These are phyloP conservation scores for Bubo bubo DNA, from an alignment of 2,113 vertebrate species.

Conservation along the genomic window DNA sequence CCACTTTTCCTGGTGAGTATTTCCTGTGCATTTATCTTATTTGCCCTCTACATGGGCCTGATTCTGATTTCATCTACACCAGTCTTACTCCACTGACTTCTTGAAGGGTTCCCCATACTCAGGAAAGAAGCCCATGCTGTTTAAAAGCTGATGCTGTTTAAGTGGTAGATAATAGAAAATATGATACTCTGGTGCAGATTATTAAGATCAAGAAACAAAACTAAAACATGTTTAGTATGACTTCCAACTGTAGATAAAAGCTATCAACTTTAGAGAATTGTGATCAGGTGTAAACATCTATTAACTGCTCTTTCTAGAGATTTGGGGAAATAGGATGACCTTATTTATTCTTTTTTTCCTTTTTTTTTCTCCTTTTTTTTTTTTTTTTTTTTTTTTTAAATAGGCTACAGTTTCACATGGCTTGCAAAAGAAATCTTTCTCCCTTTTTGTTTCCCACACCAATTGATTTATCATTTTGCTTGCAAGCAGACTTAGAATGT, in stretches of 20 bases:
- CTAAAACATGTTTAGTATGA: slow-evolving; percentile 24
- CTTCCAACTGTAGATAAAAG: slow-evolving; percentile 59
- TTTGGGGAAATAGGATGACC: slow-evolving; percentile 78
- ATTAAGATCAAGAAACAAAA: slow-evolving; percentile 28
- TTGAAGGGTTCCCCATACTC: background rate
- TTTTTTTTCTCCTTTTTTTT: background rate
- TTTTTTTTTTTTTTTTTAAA: slow-evolving; percentile 44
- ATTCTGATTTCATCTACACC: slow-evolving; percentile 15
- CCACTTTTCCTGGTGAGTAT: background rate
- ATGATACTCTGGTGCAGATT: background rate
- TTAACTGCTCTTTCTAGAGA: slow-evolving; percentile 73
- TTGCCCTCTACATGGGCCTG: background rate
- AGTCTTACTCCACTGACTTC: background rate
- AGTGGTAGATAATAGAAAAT: slow-evolving; percentile 25
- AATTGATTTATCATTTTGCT: slow-evolving; percentile 92
- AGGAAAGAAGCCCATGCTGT: background rate
- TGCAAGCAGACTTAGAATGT: slow-evolving; percentile 87
- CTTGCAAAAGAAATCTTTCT: slow-evolving; percentile 74
- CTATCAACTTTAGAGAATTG: slow-evolving; percentile 63
- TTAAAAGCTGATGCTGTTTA: background rate
- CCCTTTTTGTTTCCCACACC: slow-evolving; percentile 82
- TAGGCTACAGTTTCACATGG: slow-evolving; percentile 86
- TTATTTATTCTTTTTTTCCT: background rate
- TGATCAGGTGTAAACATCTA: slow-evolving; percentile 74
- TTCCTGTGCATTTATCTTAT: background rate